Evolutionary conservation across 2,888 invertebrate species (phyloP), one percentile per base, ranked within the genome.

Genomic region (Troides helena): DNA sequence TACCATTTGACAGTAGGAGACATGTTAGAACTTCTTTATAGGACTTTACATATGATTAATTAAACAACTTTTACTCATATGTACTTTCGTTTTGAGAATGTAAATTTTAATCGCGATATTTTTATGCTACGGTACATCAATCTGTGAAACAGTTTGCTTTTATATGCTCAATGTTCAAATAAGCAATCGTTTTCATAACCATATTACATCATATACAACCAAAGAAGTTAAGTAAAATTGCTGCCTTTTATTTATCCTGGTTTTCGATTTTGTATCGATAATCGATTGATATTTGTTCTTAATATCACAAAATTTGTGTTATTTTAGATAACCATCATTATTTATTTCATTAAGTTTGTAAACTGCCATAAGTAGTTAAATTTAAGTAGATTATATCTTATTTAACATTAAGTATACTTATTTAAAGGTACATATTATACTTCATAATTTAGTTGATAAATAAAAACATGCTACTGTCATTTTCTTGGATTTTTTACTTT

Each of bases 341-440:
- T 90, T 90, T 89, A 89, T 90, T 89, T 83, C 85, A 82, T 73
- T 77, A 82, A 81, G 84, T 80, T 76, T 70, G 66, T 59, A 80
- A 88, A 88, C 84, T 90, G 90, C 90, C 90, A 90, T 91, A 90
- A 89, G 89, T 88, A 86, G 79, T 78, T 81, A 86, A 77, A 72
- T 70, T 66, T 73, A 70, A 39, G 62, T 72, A 71, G 64, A 6
- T 17, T 68, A 70, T 66, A 3, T 70, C 62, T 62, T 66, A 62
- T 53, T 18, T 62, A 62, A 68, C 14, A 25, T 53, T 70, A 64
- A 53, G 65, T 46, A 10, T 39, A 36, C 36, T 14, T 58, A 66
- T 67, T 66, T 36, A 67, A 63, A 53, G 62, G 62, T 67, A 70
- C 66, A 70, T 66, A 70, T 58, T 65, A 65, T 43, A 46, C 25